phyloP scores from a whole-genome alignment of 2,888 invertebrate genomes.

The Creontiades dilutus region DNA sequence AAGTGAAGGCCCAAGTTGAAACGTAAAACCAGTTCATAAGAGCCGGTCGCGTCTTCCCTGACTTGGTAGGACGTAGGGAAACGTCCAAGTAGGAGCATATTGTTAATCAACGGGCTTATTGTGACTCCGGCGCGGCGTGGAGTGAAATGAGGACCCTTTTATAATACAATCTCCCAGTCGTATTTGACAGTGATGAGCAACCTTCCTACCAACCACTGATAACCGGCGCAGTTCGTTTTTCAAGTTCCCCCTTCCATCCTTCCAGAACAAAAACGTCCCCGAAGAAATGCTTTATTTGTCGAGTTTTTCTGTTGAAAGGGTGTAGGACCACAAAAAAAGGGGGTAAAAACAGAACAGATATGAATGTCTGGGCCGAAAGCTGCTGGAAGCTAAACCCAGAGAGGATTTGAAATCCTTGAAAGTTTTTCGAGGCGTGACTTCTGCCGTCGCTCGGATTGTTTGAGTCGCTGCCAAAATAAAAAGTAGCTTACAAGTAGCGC shows the following conservation, averaged over 20 bases:
- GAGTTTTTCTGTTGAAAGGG: background rate
- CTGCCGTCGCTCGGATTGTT: too few relatives aligned
- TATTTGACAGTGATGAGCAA: constrained; percentile 2
- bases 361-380: constrained; percentile 21
- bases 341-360: background rate
- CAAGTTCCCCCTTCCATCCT: background rate
- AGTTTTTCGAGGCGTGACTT: too few relatives aligned
- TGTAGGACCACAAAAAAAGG: background rate
- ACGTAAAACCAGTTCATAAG: too few relatives aligned
- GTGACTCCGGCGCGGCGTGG: background rate
- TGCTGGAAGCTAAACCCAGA: background rate
- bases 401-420: background rate
- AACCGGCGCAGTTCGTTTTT: constrained; percentile 28
- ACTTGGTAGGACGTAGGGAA: background rate
- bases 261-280: background rate
- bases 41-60: too few relatives aligned
- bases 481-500: too few relatives aligned
- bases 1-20: too few relatives aligned
- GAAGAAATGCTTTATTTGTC: constrained; percentile 19
- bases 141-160: constrained; percentile 31
- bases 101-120: constrained; percentile 36
- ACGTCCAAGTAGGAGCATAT: background rate
- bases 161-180: background rate
- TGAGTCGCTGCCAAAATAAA: too few relatives aligned
- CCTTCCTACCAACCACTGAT: background rate